These are phyloP conservation scores for Danaus melanippus DNA, from an alignment of 1,140 invertebrate species.

Conservation along the genomic window DNA sequence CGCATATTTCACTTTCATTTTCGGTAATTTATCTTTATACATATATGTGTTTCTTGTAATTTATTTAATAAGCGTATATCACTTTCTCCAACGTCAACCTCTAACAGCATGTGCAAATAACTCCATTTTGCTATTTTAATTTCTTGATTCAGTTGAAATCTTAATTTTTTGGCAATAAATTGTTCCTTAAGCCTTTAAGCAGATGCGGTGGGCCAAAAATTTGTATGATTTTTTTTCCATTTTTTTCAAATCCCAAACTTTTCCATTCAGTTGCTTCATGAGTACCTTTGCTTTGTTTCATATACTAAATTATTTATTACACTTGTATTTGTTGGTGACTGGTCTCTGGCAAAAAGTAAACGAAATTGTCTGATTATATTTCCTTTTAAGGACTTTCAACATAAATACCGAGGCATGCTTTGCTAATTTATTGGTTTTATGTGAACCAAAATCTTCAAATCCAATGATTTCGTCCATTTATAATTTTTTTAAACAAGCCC, in stretches of 20 bases:
- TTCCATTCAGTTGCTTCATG: conserved; percentile 10
- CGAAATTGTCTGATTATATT: no score
- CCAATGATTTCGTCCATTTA: no score
- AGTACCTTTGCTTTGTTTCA: conserved; percentile 19
- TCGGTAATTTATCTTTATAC: conserved; percentile 21
- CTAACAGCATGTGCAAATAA: conserved; percentile 20
- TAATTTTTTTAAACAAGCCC: no score
- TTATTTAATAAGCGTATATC: conserved; percentile 24
- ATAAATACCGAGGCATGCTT: no score
- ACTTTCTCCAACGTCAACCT: conserved; percentile 15
- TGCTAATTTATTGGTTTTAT: no score
- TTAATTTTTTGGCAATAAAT: conserved; percentile 24
- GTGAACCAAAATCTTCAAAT: no score
- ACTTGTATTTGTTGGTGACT: conserved; percentile 15
- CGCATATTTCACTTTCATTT: conserved; percentile 26
- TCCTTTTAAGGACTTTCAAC: no score
- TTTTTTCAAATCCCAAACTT: conserved; percentile 14
- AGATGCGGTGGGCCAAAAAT: conserved; percentile 27
- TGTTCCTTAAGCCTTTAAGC: conserved; percentile 28
- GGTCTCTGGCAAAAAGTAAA: no score
- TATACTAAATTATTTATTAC: conserved; percentile 18
- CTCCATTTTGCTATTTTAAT: conserved; percentile 21
- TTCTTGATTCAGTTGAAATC: conserved; percentile 12
- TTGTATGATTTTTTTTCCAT: conserved; percentile 22
- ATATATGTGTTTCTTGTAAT: conserved; percentile 25